Conservation (phyloP, 2,888 invertebrate species). For the Nesidiocoris tenuis region DNA sequence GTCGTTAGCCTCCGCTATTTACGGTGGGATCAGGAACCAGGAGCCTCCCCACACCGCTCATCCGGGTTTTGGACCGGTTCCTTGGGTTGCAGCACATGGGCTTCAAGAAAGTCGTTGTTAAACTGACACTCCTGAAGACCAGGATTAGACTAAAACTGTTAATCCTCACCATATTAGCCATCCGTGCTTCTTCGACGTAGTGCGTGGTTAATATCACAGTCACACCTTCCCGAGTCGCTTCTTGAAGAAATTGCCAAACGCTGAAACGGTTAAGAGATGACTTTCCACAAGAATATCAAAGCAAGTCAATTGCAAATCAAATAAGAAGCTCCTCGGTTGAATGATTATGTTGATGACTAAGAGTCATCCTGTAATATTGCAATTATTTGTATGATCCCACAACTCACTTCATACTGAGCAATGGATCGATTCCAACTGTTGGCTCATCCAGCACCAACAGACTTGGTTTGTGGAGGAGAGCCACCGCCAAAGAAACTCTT, state of each 20-base stretch:
- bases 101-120: no score
- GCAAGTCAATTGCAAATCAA: neutral
- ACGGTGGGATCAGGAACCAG: no score
- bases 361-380: no score
- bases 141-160: no score
- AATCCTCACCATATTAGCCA: constrained; percentile 53
- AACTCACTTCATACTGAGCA: constrained; percentile 58
- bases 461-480: constrained; percentile 84
- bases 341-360: no score
- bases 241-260: constrained; percentile 83
- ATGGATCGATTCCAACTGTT: constrained; percentile 90
- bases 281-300: constrained; percentile 1
- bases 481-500: constrained; percentile 83
- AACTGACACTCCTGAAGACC: no score
- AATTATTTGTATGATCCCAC: neutral
- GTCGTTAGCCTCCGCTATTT: no score
- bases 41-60: no score
- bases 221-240: constrained; percentile 68
- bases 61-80: no score
- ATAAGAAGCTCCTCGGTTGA: neutral
- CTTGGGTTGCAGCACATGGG: no score
- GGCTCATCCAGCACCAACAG: constrained; percentile 88
- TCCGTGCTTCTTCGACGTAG: constrained; percentile 88
- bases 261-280: constrained; percentile 61
- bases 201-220: constrained; percentile 92